Evolutionary conservation across 2,113 vertebrate species (phyloP).

Genomic region (Menidia beryllina): DNA sequence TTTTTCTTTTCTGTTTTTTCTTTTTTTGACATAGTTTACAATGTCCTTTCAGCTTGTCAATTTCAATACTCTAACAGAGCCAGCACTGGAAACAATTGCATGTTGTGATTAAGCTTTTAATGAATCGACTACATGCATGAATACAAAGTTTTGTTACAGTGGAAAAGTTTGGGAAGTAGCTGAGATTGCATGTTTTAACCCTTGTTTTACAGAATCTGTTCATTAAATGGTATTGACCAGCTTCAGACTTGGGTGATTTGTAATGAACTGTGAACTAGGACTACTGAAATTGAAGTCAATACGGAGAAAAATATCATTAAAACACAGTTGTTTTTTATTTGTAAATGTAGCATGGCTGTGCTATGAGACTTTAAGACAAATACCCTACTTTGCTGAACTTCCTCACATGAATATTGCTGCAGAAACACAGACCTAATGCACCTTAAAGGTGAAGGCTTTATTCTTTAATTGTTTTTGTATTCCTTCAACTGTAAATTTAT

Average conservation of each 20-base stretch:
- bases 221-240: conserved; percentile 80
- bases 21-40: conserved; percentile 25
- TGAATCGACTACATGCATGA: conserved; percentile 23
- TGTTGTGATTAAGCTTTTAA: conserved; percentile 27
- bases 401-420: conserved; percentile 18
- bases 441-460: neutral
- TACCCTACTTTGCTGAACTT: conserved; percentile 33
- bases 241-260: conserved; percentile 78
- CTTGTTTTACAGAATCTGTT: conserved; percentile 51
- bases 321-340: conserved; percentile 73
- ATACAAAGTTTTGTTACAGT: conserved; percentile 12
- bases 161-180: conserved; percentile 38
- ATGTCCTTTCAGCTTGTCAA: conserved; percentile 24
- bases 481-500: neutral
- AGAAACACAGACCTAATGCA: neutral
- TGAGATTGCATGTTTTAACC: conserved; percentile 57
- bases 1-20: conserved; percentile 30
- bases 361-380: conserved; percentile 54
- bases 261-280: conserved; percentile 78
- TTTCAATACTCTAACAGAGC: conserved; percentile 27
- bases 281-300: conserved; percentile 76
- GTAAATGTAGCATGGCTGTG: conserved; percentile 62
- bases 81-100: conserved; percentile 1
- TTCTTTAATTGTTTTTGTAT: conserved; percentile 3
- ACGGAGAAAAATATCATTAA: conserved; percentile 81